Conservation (phyloP, 2,113 vertebrate species). For the Corythornis madagascariensis region DNA sequence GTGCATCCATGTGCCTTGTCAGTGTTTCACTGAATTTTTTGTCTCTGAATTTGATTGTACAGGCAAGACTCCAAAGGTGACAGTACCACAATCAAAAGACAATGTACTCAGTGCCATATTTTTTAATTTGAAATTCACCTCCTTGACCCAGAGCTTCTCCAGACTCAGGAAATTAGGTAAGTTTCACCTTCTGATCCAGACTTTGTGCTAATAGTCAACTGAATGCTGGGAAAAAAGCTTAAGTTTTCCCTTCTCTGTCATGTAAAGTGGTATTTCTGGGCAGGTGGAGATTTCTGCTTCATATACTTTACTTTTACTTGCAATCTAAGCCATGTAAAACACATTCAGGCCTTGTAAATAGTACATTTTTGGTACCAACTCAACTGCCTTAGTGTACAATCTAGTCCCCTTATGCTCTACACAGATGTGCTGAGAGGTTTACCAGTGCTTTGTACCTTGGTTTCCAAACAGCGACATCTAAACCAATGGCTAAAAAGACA, state of each 20-base stretch:
- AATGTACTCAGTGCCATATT: neutral
- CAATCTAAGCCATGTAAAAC: conserved; percentile 23
- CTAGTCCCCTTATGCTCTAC: neutral
- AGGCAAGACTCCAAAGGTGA: neutral
- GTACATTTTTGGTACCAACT: neutral
- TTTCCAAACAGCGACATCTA: neutral
- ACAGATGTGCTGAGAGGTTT: neutral
- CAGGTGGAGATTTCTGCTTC: conserved; percentile 23
- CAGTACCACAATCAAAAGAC: neutral
- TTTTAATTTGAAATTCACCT: neutral
- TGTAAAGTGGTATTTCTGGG: conserved; percentile 37
- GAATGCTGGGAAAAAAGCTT: neutral
- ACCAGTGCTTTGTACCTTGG: neutral
- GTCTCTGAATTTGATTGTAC: neutral
- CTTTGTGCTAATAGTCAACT: neutral
- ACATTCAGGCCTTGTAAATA: neutral
- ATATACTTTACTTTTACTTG: conserved; percentile 24
- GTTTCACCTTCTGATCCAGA: neutral
- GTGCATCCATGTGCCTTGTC: neutral
- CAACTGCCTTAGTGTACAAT: neutral
- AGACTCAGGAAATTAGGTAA: conserved; percentile 10
- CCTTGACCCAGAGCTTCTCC: neutral
- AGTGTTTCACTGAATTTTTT: neutral
- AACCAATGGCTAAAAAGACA: neutral
- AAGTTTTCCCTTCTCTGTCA: conserved; percentile 11